phyloP scores from a whole-genome alignment of 1,140 invertebrate species.

The Prorops nasuta region DNA sequence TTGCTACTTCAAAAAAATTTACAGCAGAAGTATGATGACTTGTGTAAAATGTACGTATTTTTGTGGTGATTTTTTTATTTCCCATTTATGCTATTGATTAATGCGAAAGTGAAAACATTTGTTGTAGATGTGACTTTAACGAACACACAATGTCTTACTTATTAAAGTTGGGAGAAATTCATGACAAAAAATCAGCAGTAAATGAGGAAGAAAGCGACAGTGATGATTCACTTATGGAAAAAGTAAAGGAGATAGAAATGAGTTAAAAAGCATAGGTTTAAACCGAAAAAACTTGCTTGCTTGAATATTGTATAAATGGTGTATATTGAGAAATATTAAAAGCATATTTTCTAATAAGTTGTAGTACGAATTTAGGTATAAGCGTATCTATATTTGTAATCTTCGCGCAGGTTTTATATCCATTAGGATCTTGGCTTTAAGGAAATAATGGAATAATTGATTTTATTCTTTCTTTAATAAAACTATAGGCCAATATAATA shows the following conservation, averaged over 20 bases:
- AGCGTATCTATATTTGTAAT: too few species aligned
- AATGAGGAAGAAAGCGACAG: conserved; percentile 24
- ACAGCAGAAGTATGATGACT: conserved; percentile 74
- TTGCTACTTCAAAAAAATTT: conserved; percentile 79
- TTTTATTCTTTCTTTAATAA: conserved; percentile 61
- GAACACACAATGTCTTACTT: conserved; percentile 74
- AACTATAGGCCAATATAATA: conserved; percentile 73
- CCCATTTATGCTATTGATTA: too few species aligned
- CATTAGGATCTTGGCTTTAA: too few species aligned
- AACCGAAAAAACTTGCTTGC: too few species aligned
- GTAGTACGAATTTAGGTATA: too few species aligned
- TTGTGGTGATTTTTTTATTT: conserved; percentile 1
- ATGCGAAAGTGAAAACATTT: too few species aligned
- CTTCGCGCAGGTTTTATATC: too few species aligned
- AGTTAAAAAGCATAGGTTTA: too few species aligned
- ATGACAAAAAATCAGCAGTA: conserved; percentile 34
- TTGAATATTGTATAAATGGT: conserved; percentile 24
- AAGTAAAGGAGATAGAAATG: too few species aligned
- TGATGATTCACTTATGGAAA: too few species aligned
- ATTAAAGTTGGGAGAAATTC: conserved; percentile 57
- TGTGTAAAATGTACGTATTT: conserved; percentile 80
- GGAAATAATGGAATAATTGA: not conserved
- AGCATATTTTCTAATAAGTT: too few species aligned
- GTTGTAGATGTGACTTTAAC: conserved; percentile 77
- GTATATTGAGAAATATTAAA: not conserved